phyloP scores from a whole-genome alignment of 1,140 invertebrate genomes.

The Pollicipes pollicipes region DNA sequence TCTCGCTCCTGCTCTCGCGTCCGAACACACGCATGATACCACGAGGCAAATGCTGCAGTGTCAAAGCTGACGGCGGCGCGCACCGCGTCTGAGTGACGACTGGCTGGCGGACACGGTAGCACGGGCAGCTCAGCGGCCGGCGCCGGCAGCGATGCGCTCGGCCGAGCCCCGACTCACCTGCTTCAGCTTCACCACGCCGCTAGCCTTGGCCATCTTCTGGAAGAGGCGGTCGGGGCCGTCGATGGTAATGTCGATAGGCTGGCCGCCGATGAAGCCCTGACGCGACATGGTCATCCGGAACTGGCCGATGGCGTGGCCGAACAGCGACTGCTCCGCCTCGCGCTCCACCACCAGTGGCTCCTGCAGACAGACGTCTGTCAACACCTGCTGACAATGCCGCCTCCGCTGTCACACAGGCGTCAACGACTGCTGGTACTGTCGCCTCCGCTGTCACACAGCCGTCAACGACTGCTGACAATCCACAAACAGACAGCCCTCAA shows the following conservation, averaged over 20 bases:
- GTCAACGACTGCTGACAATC: too few relatives aligned
- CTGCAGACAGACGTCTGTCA: neutral
- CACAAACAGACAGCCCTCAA: neutral
- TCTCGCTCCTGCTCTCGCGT: too few relatives aligned
- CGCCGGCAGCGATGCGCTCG: too few relatives aligned
- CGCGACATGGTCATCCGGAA: neutral
- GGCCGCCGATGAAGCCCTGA: neutral
- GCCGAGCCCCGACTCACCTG: neutral
- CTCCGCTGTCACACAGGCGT: too few relatives aligned
- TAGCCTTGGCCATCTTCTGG: neutral
- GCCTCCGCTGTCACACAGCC: neutral
- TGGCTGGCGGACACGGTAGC: too few relatives aligned
- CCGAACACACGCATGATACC: too few relatives aligned
- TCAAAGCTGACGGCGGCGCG: too few relatives aligned
- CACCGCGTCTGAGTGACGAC: too few relatives aligned
- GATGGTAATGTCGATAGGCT: neutral
- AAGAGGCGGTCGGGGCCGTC: neutral
- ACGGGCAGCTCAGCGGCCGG: too few relatives aligned
- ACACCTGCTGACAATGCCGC: too few relatives aligned
- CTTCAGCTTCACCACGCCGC: neutral
- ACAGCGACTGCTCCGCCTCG: neutral
- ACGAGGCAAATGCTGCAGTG: too few relatives aligned
- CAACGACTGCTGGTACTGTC: too few relatives aligned
- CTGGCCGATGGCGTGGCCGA: neutral
- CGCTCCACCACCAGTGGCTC: neutral